Evolutionary conservation across 2,113 vertebrate genomes (phyloP), one percentile per base, ranked within the genome.

Genomic region (Acanthisitta chloris): DNA sequence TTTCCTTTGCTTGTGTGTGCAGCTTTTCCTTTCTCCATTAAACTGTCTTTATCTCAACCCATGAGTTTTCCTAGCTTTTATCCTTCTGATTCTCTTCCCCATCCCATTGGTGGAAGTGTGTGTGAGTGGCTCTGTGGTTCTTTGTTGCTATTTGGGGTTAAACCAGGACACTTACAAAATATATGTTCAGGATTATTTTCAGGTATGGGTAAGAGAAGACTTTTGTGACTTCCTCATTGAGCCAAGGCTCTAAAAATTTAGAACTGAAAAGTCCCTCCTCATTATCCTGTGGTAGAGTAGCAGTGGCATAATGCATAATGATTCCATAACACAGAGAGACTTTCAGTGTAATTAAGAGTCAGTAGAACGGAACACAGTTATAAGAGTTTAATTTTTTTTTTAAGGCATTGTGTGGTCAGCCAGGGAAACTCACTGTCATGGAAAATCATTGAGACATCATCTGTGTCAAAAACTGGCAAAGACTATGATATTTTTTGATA

Each of bases 291-390:
- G 40, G 17, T 43, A 88, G 52, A 92, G 58, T 61, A 90, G 26
- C 65, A 76, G 52, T 67, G 72, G 36, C 67, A 72, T 83, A 88
- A 84, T 90, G 61, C 65, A 83, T 78, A 94, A 90, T 92, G 70
- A 95, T 67, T 57, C 69, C 65, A 76, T 81, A 92, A 67, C 61
- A 94, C 48, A 69, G n/a, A 43, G 77, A 92, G 59, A 72, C 48
- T 90, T 95, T 86, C 65, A 88, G 12, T 81, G 76, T 96, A 96
- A 92, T 93, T 95, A 94, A 90, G 94, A 95, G 43, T 88, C 94
- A 93, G 52, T 65, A 96, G 88, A 90, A 95, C 76, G 88, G 93
- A 95, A 95, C 88, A 88, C 11, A 82, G 73, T 91, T 94, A 92
- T 67, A 86, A 67, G 72, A 86, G 42, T 45, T 78, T 80, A 42